Evolutionary conservation across 2,797 vertebrate genomes (phyloP), one percentile per base, ranked within the genome.

Genomic region (Ara ararauna): DNA sequence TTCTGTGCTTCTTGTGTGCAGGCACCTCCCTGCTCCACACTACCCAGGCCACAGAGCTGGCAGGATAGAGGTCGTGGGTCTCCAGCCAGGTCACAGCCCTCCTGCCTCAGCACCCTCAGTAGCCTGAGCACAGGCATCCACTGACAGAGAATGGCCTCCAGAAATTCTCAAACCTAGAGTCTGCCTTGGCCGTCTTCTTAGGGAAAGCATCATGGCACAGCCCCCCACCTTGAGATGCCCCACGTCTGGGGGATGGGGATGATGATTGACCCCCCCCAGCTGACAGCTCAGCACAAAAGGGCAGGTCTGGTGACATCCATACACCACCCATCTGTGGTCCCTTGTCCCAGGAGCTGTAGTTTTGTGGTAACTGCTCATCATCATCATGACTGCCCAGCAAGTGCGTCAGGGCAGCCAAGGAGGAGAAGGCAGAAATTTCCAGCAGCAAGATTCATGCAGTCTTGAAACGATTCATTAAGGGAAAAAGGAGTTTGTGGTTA

Each of bases 341-440:
- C 29, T 51, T 85, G 47, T 86, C 8, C 51, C 51, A 22, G 74
- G 22, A 71, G 12, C 7, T 32, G 12, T 19, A 16, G 24, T 60
- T 58, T 77, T 0, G 0, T 7, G 13, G 60, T 66, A 48, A 32
- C 40, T 40, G 44, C 54, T 73, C 47, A 23, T 36, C 22, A 58
- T 34, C 56, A 58, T 58, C 22, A 36, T 34, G 56, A 58, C 56
- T 58, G n/a, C n/a, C 45, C 47, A 47, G 54, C 40, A 68, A 21
- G n/a, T 7, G 29, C 34, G 32, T 40, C 0, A 0, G 22, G 44
- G 21, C 22, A 83, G 34, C n/a, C 3, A 1, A 44, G 53, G 14
- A 83, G 17, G 5, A 10, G 24, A 77, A 81, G 30, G 42, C 61
- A 77, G 84, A 74, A 60, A 32, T 71, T 74, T 85, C 64, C 34